These are phyloP conservation scores for Anarsia innoxiella DNA, from an alignment of 2,888 invertebrate species.

Conservation along the genomic window DNA sequence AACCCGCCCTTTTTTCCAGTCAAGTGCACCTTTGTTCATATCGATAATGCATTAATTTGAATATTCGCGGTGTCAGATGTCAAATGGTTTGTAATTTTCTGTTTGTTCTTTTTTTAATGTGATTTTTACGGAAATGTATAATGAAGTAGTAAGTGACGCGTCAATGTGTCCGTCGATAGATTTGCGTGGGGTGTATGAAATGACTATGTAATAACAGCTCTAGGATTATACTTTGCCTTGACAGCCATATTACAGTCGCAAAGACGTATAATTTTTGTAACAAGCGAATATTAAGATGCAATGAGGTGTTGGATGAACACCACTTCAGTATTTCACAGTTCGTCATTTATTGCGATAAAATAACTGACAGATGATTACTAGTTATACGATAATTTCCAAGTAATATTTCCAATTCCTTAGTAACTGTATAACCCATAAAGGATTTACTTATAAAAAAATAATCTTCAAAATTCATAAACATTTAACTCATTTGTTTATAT, in stretches of 20 bases:
- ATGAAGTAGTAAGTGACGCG: slow-evolving; percentile 19
- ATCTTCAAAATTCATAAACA: too few relatives aligned
- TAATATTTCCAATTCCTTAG: too few relatives aligned
- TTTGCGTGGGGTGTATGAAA: slow-evolving; percentile 6
- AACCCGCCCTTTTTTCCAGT: slow-evolving; percentile 52
- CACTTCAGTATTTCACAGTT: neutral
- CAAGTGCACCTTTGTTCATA: slow-evolving; percentile 63
- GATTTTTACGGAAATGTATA: slow-evolving; percentile 48
- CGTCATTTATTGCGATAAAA: too few relatives aligned
- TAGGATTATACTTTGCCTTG: neutral
- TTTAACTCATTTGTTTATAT: too few relatives aligned
- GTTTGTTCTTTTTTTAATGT: slow-evolving; percentile 52
- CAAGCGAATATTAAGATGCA: neutral
- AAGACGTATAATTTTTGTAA: slow-evolving; percentile 14
- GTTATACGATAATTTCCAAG: too few relatives aligned
- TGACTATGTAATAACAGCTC: neutral
- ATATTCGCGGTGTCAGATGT: slow-evolving; percentile 76
- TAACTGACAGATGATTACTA: too few relatives aligned
- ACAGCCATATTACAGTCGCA: neutral
- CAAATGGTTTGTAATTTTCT: slow-evolving; percentile 72
- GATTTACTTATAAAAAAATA: too few relatives aligned
- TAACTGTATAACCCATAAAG: too few relatives aligned
- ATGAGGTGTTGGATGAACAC: neutral
- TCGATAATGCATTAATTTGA: slow-evolving; percentile 75
- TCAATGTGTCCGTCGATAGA: slow-evolving; percentile 19